These are phyloP conservation scores for Drosophila leonis DNA, from an alignment of 2,888 invertebrate species.

Conservation along the genomic window DNA sequence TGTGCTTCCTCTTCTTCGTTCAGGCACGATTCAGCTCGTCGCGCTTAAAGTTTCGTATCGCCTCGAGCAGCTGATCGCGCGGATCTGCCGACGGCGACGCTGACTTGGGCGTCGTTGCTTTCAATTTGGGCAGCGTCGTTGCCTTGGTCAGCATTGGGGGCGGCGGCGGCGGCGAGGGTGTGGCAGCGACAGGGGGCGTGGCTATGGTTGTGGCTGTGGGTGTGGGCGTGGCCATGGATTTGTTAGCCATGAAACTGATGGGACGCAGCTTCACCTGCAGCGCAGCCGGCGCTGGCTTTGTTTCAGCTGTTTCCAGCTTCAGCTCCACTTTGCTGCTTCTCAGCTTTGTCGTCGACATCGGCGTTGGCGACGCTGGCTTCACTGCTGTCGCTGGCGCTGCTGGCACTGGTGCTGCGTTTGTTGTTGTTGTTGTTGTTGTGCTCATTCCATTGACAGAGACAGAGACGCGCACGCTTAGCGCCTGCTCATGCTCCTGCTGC, in stretches of 20 bases:
- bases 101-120: slow-evolving; percentile 43
- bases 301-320: slow-evolving; percentile 49
- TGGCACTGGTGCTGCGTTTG: slow-evolving; percentile 1
- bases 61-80: slow-evolving; percentile 89
- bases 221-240: slow-evolving; percentile 15
- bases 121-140: slow-evolving; percentile 46
- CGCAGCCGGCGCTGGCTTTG: slow-evolving; percentile 25
- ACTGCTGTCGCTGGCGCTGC: neutral
- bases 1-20: slow-evolving; percentile 11
- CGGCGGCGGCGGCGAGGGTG: slow-evolving; percentile 44
- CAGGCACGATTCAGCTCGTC: slow-evolving; percentile 80
- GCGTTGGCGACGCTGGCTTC: neutral
- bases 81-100: slow-evolving; percentile 86
- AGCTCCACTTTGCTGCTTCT: slow-evolving; percentile 46
- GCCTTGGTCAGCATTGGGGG: slow-evolving; percentile 82
- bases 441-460: slow-evolving; percentile 46
- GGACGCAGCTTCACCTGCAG: slow-evolving; percentile 65
- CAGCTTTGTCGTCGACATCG: slow-evolving; percentile 3
- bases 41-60: slow-evolving; percentile 90
- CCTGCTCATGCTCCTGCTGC: slow-evolving; percentile 64
- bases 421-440: slow-evolving; percentile 12
- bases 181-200: slow-evolving; percentile 5
- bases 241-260: slow-evolving; percentile 15
- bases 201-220: slow-evolving; percentile 4
- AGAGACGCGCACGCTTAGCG: slow-evolving; percentile 55